These are phyloP conservation scores for Saturnia pavonia DNA, from an alignment of 2,888 invertebrate genomes.

Conservation along the genomic window DNA sequence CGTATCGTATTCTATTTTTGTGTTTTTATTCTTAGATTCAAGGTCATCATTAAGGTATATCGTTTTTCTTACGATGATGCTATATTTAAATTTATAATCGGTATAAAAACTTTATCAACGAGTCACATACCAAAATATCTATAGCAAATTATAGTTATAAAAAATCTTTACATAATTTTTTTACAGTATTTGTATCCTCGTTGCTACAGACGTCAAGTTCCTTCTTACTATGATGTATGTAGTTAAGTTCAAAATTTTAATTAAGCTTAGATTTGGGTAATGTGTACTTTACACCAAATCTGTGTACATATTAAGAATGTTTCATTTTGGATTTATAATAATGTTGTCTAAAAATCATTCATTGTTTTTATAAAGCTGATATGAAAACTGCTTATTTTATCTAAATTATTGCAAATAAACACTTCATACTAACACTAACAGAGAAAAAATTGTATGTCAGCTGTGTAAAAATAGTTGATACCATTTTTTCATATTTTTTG, in stretches of 20 bases:
- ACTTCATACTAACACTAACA: background rate
- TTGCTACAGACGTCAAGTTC: conserved; percentile 46
- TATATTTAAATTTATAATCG: conserved; percentile 27
- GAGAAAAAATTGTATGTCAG: background rate
- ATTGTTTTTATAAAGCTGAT: background rate
- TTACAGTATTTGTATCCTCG: conserved; percentile 51
- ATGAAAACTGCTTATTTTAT: conserved; percentile 3
- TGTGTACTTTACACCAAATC: background rate
- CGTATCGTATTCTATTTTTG: conserved; percentile 56
- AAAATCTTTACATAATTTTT: conserved; percentile 31
- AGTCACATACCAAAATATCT: background rate
- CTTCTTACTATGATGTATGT: conserved; percentile 52
- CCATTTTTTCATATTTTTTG: background rate
- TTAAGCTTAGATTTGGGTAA: conserved; percentile 3
- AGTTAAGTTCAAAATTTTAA: conserved; percentile 21
- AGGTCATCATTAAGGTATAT: conserved; percentile 61
- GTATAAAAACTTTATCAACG: background rate
- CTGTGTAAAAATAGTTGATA: background rate
- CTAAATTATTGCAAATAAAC: background rate
- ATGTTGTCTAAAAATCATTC: background rate
- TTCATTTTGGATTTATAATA: background rate
- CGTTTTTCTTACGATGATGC: conserved; percentile 46
- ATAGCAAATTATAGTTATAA: background rate
- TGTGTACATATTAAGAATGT: conserved; percentile 3
- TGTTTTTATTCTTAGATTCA: conserved; percentile 55